These are phyloP conservation scores for Podarcis siculus DNA, from an alignment of 2,797 vertebrate species.

Conservation along the genomic window DNA sequence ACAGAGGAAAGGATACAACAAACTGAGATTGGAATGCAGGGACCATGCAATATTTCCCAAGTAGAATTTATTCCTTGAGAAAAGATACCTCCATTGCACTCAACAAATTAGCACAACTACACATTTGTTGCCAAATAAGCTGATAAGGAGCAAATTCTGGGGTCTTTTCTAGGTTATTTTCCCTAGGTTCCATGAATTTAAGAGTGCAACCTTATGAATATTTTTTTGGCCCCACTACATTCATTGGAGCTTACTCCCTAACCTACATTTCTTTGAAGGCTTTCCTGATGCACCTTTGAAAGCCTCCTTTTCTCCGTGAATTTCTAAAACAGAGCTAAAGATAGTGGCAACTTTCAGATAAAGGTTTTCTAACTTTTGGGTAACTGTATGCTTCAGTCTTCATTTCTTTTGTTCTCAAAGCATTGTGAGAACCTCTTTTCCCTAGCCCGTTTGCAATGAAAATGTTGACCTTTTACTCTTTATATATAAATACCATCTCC, in stretches of 20 bases:
- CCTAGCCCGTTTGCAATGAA: not conserved
- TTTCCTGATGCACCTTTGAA: not conserved
- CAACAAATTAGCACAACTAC: no score
- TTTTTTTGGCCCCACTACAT: no score
- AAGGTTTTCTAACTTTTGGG: not conserved
- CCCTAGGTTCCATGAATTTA: no score
- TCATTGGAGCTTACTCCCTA: not conserved
- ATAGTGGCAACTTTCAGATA: not conserved
- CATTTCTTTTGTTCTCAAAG: not conserved
- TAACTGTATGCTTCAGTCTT: not conserved
- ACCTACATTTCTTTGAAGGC: not conserved
- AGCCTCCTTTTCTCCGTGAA: not conserved
- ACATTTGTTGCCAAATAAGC: no score
- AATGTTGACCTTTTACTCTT: slow-evolving; percentile 7
- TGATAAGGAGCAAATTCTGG: no score
- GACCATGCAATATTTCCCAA: no score
- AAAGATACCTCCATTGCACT: no score
- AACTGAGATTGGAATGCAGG: no score
- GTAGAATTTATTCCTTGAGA: no score
- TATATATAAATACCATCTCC: slow-evolving; percentile 11
- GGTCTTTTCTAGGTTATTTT: no score
- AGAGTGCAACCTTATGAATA: no score
- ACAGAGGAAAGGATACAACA: no score
- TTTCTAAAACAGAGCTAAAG: not conserved
- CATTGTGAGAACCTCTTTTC: not conserved